phyloP scores from a whole-genome alignment of 2,113 vertebrate genomes.

The Plecturocebus donacophilus region DNA sequence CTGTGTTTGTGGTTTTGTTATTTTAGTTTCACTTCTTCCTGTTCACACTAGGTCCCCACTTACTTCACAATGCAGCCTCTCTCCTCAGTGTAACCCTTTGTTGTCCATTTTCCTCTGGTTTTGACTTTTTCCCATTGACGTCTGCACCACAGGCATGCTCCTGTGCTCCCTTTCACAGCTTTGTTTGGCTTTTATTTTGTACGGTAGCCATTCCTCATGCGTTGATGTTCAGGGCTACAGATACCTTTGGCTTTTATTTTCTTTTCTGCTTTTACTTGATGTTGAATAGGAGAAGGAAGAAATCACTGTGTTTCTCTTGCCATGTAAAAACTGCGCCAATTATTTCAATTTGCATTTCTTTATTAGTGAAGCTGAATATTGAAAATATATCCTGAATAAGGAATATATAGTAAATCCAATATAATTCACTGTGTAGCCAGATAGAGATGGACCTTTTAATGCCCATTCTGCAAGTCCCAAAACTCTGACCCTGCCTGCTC shows the following conservation, averaged over 20 bases:
- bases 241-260: background rate
- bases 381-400: background rate
- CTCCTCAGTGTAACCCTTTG: background rate
- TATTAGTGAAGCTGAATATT: background rate
- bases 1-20: background rate
- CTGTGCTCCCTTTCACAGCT: background rate
- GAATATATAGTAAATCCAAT: background rate
- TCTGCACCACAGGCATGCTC: background rate
- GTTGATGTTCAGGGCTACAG: background rate
- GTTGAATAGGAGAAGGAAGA: background rate
- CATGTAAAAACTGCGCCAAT: background rate
- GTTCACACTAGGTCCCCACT: fast-evolving
- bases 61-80: background rate
- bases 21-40: background rate
- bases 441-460: background rate
- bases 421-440: fast-evolving
- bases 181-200: fast-evolving
- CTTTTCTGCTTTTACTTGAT: background rate
- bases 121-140: fast-evolving
- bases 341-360: background rate
- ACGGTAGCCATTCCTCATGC: fast-evolving
- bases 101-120: background rate
- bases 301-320: no score
- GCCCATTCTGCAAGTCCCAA: background rate
- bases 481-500: no score